Conservation (phyloP, 2,888 invertebrate species). For the Scaeva pyrastri region DNA sequence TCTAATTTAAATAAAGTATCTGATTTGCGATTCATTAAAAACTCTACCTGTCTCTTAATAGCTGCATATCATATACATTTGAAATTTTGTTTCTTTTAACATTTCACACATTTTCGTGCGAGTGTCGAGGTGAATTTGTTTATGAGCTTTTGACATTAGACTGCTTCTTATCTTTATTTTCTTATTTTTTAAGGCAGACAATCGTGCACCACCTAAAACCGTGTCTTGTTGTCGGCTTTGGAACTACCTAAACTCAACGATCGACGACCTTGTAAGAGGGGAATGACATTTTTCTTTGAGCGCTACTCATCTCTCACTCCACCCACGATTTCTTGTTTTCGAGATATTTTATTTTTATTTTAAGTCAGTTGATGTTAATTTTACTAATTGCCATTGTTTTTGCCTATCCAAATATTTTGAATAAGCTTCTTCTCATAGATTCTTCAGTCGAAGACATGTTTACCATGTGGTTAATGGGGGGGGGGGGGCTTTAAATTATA, state of each 20-base stretch:
- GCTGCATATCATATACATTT: neutral
- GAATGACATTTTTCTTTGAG: slow-evolving; percentile 28
- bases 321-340: neutral
- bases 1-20: slow-evolving; percentile 24
- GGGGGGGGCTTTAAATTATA: neutral
- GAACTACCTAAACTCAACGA: slow-evolving; percentile 9
- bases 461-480: neutral
- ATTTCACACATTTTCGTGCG: slow-evolving; percentile 42
- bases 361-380: neutral
- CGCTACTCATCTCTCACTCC: neutral
- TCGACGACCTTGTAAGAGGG: slow-evolving; percentile 31
- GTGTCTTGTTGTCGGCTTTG: neutral
- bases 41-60: neutral
- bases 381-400: slow-evolving; percentile 23
- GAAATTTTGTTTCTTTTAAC: slow-evolving; percentile 16
- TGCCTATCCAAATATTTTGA: slow-evolving; percentile 10
- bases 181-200: neutral
- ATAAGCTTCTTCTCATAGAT: neutral
- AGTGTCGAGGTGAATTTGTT: slow-evolving; percentile 44
- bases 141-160: slow-evolving; percentile 57
- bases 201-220: slow-evolving; percentile 38
- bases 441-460: too few species aligned
- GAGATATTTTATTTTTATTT: neutral
- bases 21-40: slow-evolving; percentile 11
- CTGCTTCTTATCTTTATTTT: neutral